Conservation (phyloP, 1,140 invertebrate species). For the Dufourea novaeangliae region DNA sequence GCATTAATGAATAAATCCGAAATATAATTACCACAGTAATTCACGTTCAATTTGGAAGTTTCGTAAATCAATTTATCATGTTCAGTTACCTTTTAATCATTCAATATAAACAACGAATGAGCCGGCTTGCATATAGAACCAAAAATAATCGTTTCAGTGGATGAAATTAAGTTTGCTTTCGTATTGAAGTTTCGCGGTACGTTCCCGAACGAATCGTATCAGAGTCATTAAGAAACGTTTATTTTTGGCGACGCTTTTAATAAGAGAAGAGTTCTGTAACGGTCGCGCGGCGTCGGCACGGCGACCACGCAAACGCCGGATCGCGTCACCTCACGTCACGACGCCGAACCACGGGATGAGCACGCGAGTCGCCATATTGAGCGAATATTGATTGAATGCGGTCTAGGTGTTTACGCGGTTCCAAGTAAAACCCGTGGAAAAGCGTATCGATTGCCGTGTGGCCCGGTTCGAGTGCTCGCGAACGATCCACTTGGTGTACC, state of each 20-base stretch:
- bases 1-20: too few species aligned
- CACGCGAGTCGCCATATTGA: slow-evolving; percentile 71
- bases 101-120: not conserved
- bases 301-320: slow-evolving; percentile 21
- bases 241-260: not conserved
- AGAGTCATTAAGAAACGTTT: not conserved
- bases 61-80: not conserved
- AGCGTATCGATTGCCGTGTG: slow-evolving; percentile 51
- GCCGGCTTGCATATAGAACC: too few species aligned
- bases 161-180: not conserved
- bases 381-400: slow-evolving; percentile 67
- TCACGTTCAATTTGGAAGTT: not conserved
- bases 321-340: slow-evolving; percentile 16
- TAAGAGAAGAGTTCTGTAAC: not conserved
- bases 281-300: not conserved
- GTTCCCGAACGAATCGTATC: accelerated
- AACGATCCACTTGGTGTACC: slow-evolving; percentile 36
- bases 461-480: slow-evolving; percentile 12
- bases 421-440: slow-evolving; percentile 52
- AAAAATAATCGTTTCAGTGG: not conserved
- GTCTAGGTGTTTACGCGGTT: slow-evolving; percentile 70
- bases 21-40: not conserved
- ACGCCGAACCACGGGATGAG: slow-evolving; percentile 18
- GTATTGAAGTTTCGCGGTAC: not conserved
- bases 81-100: not conserved